phyloP scores from a whole-genome alignment of 1,140 invertebrate species.

The Drosophila serrata region DNA sequence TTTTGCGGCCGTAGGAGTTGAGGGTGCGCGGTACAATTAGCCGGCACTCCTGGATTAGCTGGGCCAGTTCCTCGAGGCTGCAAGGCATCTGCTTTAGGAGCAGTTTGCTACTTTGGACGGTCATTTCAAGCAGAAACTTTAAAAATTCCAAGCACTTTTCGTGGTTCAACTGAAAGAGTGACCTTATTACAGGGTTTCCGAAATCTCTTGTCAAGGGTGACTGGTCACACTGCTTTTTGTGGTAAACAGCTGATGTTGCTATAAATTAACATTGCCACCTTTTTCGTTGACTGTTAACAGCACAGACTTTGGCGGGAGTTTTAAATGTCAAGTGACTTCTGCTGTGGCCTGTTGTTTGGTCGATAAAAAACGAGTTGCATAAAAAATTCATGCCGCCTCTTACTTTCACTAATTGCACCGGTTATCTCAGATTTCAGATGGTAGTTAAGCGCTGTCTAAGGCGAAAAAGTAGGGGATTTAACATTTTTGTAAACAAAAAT shows the following conservation, averaged over 20 bases:
- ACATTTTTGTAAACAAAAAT: no score
- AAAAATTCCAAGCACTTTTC: neutral
- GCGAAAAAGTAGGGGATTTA: neutral
- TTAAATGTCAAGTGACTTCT: neutral
- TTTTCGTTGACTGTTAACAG: neutral
- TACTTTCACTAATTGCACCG: conserved; percentile 59
- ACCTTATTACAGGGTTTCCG: neutral
- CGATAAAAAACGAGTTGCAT: conserved; percentile 54
- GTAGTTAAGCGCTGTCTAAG: neutral
- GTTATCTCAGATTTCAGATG: conserved; percentile 37
- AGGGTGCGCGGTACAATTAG: conserved; percentile 57
- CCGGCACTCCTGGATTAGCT: conserved; percentile 57
- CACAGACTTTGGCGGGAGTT: conserved; percentile 11
- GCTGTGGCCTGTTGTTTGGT: conserved; percentile 50
- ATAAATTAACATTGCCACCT: conserved; percentile 3
- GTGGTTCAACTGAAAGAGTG: conserved; percentile 1
- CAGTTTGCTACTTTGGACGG: conserved; percentile 56
- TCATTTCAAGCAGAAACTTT: conserved; percentile 29
- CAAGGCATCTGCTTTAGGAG: conserved; percentile 76
- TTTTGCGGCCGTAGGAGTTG: conserved; percentile 45
- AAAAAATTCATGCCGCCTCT: conserved; percentile 12
- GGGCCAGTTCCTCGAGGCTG: conserved; percentile 59
- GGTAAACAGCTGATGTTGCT: neutral
- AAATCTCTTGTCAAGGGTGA: neutral
- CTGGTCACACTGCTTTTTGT: neutral